A percentile compares a stretch with the other conserved stretches of the same genome.
phyloP scores from a whole-genome alignment of 2,888 invertebrate genomes.

The Cetonia aurata region DNA sequence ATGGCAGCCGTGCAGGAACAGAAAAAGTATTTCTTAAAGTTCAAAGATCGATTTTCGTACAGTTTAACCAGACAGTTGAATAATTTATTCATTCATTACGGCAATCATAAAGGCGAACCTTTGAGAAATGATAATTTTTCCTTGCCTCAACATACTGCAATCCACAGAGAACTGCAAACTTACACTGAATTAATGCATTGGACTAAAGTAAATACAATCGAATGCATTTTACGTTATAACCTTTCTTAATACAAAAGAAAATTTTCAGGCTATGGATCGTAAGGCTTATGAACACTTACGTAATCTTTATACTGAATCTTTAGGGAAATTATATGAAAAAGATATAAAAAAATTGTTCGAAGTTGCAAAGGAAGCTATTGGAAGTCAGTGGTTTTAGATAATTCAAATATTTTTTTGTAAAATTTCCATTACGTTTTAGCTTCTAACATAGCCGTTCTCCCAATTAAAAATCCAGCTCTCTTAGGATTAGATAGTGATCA shows the following conservation, averaged over 20 bases:
- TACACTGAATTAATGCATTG: slow-evolving; percentile 94
- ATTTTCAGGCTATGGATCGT: slow-evolving; percentile 76
- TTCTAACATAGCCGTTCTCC: slow-evolving; percentile 56
- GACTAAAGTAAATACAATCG: slow-evolving; percentile 72
- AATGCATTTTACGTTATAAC: not conserved
- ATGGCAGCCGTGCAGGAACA: slow-evolving; percentile 87
- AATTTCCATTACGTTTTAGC: slow-evolving; percentile 45
- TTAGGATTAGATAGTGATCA: slow-evolving; percentile 75
- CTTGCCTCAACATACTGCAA: slow-evolving; percentile 81
- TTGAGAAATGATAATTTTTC: slow-evolving; percentile 71
- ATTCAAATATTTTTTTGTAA: not conserved
- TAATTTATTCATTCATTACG: slow-evolving; percentile 95
- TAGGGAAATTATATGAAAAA: slow-evolving; percentile 90
- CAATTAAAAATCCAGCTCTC: slow-evolving; percentile 60
- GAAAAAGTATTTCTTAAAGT: slow-evolving; percentile 80
- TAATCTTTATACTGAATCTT: slow-evolving; percentile 84
- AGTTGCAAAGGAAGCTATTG: slow-evolving; percentile 72
- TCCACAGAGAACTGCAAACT: slow-evolving; percentile 88
- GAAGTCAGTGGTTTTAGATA: slow-evolving; percentile 53
- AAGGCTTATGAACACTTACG: slow-evolving; percentile 85
- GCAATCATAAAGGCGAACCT: slow-evolving; percentile 77
- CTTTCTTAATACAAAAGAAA: not conserved
- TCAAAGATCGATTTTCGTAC: slow-evolving; percentile 83
- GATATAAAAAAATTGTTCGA: slow-evolving; percentile 86
- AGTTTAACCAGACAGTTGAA: slow-evolving; percentile 91